phyloP scores from a whole-genome alignment of 2,113 vertebrate genomes.

The Pelecanus crispus region DNA sequence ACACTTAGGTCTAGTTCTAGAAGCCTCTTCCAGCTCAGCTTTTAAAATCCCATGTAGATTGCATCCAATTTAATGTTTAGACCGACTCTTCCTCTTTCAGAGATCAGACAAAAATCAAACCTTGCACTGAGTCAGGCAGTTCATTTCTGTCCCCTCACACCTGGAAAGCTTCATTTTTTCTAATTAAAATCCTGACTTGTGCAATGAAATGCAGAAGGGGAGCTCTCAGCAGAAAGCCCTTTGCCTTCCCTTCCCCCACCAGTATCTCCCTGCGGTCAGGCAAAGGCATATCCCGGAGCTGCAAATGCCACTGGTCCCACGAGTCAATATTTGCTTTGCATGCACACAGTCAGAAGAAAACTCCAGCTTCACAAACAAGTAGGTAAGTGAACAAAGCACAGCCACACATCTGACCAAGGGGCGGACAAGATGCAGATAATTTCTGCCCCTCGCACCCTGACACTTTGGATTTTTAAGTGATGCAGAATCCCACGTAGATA shows the following conservation, averaged over 20 bases:
- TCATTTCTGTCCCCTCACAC: not conserved
- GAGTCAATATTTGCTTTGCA: constrained; percentile 66
- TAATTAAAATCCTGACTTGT: not conserved
- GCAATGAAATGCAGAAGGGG: not conserved
- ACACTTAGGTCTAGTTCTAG: not conserved
- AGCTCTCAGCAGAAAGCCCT: not conserved
- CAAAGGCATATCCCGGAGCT: not conserved
- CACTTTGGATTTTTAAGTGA: not conserved
- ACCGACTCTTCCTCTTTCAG: not conserved
- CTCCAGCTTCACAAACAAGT: not conserved
- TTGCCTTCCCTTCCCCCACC: not conserved
- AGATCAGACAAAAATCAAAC: not conserved
- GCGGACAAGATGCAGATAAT: not conserved
- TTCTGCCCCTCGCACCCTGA: not conserved
- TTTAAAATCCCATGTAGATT: not conserved
- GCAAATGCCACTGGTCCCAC: constrained; percentile 17
- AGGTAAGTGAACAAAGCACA: not conserved
- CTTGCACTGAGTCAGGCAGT: not conserved
- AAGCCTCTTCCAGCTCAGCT: not conserved
- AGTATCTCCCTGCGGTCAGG: not conserved
- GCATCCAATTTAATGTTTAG: not conserved
- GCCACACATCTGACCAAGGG: not conserved
- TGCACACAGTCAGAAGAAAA: not conserved
- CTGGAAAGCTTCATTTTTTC: not conserved
- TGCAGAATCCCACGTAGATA: rapidly evolving